These are phyloP conservation scores for Phalacrocorax brasilianus DNA, from an alignment of 2,113 vertebrate genomes.

Conservation along the genomic window DNA sequence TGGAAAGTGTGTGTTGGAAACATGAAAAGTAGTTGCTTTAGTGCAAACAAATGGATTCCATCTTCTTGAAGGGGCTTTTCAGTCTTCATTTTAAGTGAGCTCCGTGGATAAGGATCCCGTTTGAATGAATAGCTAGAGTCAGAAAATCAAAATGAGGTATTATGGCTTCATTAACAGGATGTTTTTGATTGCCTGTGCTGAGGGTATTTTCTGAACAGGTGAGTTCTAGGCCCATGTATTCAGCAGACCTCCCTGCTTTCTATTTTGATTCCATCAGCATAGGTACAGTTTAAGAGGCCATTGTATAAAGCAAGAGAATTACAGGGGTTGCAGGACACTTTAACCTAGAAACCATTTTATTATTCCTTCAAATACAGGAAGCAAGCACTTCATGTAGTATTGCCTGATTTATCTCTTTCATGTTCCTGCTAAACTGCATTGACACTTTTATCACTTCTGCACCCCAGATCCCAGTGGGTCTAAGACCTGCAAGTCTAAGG, in stretches of 20 bases:
- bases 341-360: not conserved
- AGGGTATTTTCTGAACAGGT: not conserved
- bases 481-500: not conserved
- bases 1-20: not conserved
- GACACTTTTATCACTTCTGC: not conserved
- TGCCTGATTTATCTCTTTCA: not conserved
- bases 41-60: not conserved
- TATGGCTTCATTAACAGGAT: not conserved
- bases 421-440: not conserved
- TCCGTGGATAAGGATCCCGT: not conserved
- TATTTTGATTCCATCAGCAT: not conserved
- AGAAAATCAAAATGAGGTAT: slow-evolving; percentile 14
- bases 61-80: not conserved
- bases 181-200: not conserved
- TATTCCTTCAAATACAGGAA: not conserved
- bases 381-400: not conserved
- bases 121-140: not conserved
- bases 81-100: slow-evolving; percentile 6
- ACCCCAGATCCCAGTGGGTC: not conserved
- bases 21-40: not conserved
- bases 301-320: not conserved
- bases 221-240: not conserved
- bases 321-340: not conserved
- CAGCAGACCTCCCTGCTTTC: not conserved
- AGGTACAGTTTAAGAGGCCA: not conserved